Base-by-base conservation (phyloP, 1,140 invertebrate genomes). In the Hesperophylax magnus region DNA sequence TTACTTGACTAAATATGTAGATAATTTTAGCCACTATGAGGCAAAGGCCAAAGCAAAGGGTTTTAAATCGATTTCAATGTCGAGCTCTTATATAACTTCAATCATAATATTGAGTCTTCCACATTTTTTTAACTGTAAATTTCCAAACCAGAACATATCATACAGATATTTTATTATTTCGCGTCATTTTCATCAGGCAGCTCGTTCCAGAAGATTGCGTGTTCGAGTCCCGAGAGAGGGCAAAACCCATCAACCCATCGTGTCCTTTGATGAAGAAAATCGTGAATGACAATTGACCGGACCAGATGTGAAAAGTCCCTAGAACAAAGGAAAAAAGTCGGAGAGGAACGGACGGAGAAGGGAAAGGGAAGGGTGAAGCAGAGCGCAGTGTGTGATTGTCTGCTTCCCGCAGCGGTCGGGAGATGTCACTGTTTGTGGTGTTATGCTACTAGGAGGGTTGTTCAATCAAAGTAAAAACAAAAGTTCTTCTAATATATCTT, bases 221-320 rank as follows among this genome's bases (percentile, higher is more conserved):
- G 65, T 69, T 24, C 61, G 22, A 27, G 1, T 69, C 34, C 65
- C 65, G 31, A 34, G 65, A 34, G 31, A 18, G 22, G 60, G n/a
- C 14, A 15, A 63, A 22, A 9, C 15, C 15, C 24, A 17, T 15
- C 24, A 39, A 31, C 8, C 24, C 65, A 39, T 39, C 65, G 65
- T 31, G 34, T 39, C 20, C n/a, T 22, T 31, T 52, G 65, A 69
- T n/a, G 65, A 52, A 18, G 65, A 69, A 69, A 69, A 69, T 22
- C 65, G 31, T 22, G 20, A 69, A 69, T 69, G 65, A 69, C 65
- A 69, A 69, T 69, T 27, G 53, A 22, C 17, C 20, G 17, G 69
- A 31, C 34, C 34, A 47, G 24, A 75, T 56, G 72, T 22, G 20
- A n/a, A 77, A 31, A 61, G 52, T 15, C 18, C n/a, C 56, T 5